Evolutionary conservation across 2,797 vertebrate genomes (phyloP).

Genomic region (Buceros bicornis): DNA sequence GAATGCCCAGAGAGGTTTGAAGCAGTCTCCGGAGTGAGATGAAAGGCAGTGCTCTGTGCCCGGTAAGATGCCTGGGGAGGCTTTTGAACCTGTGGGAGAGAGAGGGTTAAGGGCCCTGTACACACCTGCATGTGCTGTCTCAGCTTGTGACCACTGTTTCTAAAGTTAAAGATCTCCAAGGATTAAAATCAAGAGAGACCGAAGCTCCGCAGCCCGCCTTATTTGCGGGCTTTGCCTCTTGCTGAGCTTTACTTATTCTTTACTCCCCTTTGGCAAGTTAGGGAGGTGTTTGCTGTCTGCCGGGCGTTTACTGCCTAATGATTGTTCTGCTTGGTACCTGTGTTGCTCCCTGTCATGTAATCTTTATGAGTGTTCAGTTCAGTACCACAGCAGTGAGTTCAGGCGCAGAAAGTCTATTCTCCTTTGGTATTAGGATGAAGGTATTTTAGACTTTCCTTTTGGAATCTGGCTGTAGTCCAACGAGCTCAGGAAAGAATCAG

Average conservation of each 20-base stretch:
- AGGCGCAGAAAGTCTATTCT: background rate
- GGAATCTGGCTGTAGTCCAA: background rate
- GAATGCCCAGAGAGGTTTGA: background rate
- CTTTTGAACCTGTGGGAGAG: background rate
- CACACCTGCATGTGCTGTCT: background rate
- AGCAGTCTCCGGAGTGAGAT: background rate
- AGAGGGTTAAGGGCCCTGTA: background rate
- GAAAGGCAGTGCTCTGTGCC: conserved; percentile 10
- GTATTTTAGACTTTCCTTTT: background rate
- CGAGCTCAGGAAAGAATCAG: background rate
- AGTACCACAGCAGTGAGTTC: background rate
- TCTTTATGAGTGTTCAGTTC: background rate
- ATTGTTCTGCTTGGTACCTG: background rate
- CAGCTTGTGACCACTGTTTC: background rate
- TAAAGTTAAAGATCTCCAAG: conserved; percentile 18
- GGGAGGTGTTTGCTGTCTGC: background rate
- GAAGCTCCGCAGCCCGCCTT: background rate
- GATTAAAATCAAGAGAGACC: background rate
- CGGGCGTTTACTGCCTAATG: background rate
- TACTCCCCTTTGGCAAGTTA: background rate
- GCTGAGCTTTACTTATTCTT: background rate
- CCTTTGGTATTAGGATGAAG: background rate
- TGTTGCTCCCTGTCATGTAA: background rate
- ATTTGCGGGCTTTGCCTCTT: conserved; percentile 2
- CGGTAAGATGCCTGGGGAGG: background rate